A percentile compares a stretch with the other conserved stretches of the same genome.
These are phyloP conservation scores for Microctonus aethiopoides DNA, from an alignment of 2,888 invertebrate genomes.

Conservation along the genomic window DNA sequence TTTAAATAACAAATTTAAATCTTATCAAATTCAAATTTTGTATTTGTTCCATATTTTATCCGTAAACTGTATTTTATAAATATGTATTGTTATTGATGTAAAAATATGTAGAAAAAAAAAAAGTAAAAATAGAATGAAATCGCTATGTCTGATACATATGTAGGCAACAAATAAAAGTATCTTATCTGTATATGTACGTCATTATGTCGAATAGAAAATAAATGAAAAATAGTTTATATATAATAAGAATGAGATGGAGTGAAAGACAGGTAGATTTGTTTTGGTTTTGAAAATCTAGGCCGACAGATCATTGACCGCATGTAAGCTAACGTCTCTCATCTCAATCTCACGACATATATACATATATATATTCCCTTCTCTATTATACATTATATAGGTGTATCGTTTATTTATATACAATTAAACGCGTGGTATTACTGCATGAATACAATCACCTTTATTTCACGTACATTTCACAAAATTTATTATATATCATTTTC, in stretches of 20 bases:
- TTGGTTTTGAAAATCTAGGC: slow-evolving; percentile 62
- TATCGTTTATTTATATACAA: not conserved
- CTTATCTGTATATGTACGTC: too few relatives aligned
- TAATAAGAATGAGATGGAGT: not conserved
- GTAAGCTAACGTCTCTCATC: slow-evolving; percentile 30
- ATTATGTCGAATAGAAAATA: not conserved
- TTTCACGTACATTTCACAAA: not conserved
- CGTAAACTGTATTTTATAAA: too few relatives aligned
- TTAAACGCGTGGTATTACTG: not conserved
- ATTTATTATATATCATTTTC: not conserved
- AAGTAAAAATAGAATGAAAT: too few relatives aligned
- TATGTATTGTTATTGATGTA: too few relatives aligned
- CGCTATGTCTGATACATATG: too few relatives aligned
- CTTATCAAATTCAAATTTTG: too few relatives aligned
- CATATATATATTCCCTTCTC: slow-evolving; percentile 33
- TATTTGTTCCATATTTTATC: too few relatives aligned
- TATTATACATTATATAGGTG: not conserved
- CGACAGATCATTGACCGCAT: slow-evolving; percentile 55
- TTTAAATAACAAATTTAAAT: too few relatives aligned
- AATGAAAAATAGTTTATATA: not conserved
- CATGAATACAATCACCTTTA: not conserved
- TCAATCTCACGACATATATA: slow-evolving; percentile 37
- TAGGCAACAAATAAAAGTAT: too few relatives aligned
- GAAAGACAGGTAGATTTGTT: slow-evolving; percentile 51
- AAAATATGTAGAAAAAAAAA: too few relatives aligned